Percentiles rank a stretch among this genome's conserved stretches.
These are phyloP conservation scores for Euthynnus affinis DNA, from an alignment of 2,797 vertebrate genomes.

Conservation along the genomic window DNA sequence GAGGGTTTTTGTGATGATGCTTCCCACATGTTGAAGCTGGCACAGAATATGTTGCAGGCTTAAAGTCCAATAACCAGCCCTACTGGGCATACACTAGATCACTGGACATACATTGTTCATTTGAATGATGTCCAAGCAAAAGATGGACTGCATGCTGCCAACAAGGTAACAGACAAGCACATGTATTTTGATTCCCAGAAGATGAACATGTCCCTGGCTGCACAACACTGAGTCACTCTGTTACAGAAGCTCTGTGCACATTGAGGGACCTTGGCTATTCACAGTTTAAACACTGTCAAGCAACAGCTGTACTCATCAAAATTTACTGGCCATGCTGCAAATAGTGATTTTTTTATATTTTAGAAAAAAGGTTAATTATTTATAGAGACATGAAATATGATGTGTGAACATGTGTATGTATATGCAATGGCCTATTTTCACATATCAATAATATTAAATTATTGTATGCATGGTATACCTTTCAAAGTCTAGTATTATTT, in stretches of 20 bases:
- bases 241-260: neutral
- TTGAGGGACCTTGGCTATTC: conserved; percentile 3
- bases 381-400: too few species aligned
- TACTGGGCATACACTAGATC: neutral
- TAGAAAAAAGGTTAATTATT: too few species aligned
- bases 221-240: neutral
- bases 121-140: neutral
- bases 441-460: too few species aligned
- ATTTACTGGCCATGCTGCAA: too few species aligned
- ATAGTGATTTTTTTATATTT: too few species aligned
- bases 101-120: neutral
- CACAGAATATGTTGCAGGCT: neutral
- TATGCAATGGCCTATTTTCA: too few species aligned
- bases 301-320: neutral
- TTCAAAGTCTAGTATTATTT: too few species aligned
- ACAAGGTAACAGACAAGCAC: neutral
- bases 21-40: neutral
- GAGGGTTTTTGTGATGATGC: neutral
- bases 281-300: conserved; percentile 1
- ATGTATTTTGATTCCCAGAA: neutral
- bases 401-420: too few species aligned
- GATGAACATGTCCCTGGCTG: neutral
- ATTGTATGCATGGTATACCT: too few species aligned
- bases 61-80: conserved; percentile 12
- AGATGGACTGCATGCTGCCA: neutral